These are phyloP conservation scores for Epinephelus awoara DNA, from an alignment of 2,797 vertebrate species.

Conservation along the genomic window DNA sequence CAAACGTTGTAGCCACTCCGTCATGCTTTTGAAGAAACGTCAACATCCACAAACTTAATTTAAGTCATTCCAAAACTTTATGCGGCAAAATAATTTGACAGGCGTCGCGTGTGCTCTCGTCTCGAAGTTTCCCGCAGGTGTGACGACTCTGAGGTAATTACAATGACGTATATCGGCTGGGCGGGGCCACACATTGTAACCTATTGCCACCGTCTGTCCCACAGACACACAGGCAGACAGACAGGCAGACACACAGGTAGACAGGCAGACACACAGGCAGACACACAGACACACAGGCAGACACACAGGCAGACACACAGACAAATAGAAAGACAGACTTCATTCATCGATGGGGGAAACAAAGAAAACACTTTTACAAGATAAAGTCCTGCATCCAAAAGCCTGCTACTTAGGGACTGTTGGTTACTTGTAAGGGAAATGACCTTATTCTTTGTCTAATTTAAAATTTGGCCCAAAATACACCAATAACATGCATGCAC, in stretches of 20 bases:
- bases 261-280: no score
- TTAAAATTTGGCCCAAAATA: no score
- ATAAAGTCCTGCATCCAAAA: no score
- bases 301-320: no score
- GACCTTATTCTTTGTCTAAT: no score
- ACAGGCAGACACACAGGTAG: no score
- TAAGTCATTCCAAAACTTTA: neutral
- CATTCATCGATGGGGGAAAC: no score
- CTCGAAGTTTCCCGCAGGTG: neutral
- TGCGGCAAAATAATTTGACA: neutral
- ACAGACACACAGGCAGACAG: neutral
- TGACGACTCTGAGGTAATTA: neutral
- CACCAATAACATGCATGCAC: no score
- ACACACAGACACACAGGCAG: neutral
- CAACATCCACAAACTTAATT: neutral
- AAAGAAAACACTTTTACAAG: no score
- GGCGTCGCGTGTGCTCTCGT: neutral
- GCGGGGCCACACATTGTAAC: neutral
- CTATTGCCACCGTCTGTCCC: neutral
- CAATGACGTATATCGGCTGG: neutral
- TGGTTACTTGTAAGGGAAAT: no score
- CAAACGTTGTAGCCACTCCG: rapidly evolving
- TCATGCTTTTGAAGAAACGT: conserved; percentile 17
- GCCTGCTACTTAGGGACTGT: no score
- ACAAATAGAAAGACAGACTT: no score